Conservation (phyloP, 2,113 vertebrate species). For the Thymallus thymallus region DNA sequence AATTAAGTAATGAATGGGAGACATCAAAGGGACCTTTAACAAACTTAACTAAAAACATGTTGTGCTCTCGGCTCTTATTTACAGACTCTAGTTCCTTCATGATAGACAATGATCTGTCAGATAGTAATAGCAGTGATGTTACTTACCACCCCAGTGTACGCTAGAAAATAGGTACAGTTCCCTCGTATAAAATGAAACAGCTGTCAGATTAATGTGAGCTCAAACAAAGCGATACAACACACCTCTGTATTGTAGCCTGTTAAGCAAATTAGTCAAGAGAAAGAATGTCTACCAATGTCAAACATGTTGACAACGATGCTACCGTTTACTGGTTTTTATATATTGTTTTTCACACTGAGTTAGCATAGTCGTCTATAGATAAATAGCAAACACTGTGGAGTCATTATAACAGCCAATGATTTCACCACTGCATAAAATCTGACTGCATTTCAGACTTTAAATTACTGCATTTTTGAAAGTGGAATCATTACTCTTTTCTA, state of each 20-base stretch:
- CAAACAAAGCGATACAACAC: neutral
- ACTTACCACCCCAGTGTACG: too few relatives aligned
- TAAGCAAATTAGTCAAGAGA: neutral
- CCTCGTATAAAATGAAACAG: neutral
- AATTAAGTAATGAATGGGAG: constrained; percentile 14
- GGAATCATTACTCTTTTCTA: constrained; percentile 11
- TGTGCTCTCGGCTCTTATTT: neutral
- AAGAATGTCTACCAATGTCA: neutral
- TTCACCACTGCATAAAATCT: too few relatives aligned
- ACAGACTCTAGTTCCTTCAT: too few relatives aligned
- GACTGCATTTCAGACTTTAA: neutral
- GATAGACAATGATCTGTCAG: neutral
- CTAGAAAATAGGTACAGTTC: neutral
- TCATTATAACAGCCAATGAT: too few relatives aligned
- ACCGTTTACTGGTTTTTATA: neutral
- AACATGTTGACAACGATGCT: neutral
- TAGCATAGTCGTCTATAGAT: too few relatives aligned
- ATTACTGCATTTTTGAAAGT: neutral
- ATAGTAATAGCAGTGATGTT: neutral
- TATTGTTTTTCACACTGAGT: too few relatives aligned
- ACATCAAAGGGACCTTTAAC: constrained; percentile 9
- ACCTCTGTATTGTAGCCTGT: neutral
- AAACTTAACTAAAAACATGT: neutral
- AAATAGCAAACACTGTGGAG: too few relatives aligned
- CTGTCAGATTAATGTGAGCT: neutral